Evolutionary conservation across 2,888 invertebrate genomes (phyloP).

Genomic region (Aphrophora alni): DNA sequence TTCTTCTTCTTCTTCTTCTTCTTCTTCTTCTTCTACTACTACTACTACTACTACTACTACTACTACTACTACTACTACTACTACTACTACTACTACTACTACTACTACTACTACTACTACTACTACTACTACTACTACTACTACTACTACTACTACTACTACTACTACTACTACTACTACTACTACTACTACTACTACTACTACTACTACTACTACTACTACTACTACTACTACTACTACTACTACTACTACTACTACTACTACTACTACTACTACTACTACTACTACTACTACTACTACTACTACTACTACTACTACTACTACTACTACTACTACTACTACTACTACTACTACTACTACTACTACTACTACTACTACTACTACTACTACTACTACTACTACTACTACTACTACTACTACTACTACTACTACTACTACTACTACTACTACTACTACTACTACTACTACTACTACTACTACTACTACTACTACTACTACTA

Average conservation of each 20-base stretch:
- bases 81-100: not conserved
- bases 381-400: not conserved
- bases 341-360: not conserved
- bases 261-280: not conserved
- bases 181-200: not conserved
- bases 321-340: not conserved
- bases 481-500: not conserved
- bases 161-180: not conserved
- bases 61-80: not conserved
- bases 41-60: not conserved
- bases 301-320: not conserved
- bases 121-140: not conserved
- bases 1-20: conserved; percentile 13
- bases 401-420: not conserved
- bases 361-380: not conserved
- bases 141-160: not conserved
- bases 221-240: not conserved
- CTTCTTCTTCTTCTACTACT: not conserved
- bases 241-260: not conserved
- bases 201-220: not conserved
- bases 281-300: not conserved
- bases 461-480: not conserved
- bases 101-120: not conserved
- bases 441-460: not conserved
- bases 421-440: not conserved